phyloP scores from a whole-genome alignment of 2,888 invertebrate species.

The Tetragonula carbonaria region DNA sequence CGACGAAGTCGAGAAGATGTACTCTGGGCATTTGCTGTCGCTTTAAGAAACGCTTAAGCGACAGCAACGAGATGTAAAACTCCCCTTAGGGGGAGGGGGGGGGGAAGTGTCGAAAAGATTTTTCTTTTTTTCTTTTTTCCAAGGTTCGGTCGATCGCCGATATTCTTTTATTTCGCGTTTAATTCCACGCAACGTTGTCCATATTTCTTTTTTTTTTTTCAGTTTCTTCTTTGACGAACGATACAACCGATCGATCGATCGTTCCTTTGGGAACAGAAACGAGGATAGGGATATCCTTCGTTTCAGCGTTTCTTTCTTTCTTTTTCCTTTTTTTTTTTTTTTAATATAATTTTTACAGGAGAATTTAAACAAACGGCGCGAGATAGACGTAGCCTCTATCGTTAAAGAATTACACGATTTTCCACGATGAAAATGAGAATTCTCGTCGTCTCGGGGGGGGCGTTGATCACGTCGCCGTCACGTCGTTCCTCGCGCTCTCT shows the following conservation, averaged over 20 bases:
- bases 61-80: not conserved
- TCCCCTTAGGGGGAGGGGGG: no score
- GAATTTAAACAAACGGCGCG: no score
- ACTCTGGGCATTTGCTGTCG: slow-evolving; percentile 38
- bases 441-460: not conserved
- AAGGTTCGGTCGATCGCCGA: not conserved
- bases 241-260: not conserved
- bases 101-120: not conserved
- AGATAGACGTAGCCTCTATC: not conserved
- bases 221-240: not conserved
- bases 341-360: not conserved
- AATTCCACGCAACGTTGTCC: not conserved
- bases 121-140: not conserved
- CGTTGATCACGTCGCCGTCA: slow-evolving; percentile 1
- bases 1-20: slow-evolving; percentile 23
- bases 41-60: slow-evolving; percentile 8
- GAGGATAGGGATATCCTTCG: not conserved
- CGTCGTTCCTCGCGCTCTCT: slow-evolving; percentile 18
- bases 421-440: not conserved
- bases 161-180: not conserved
- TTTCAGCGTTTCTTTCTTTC: not conserved
- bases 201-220: not conserved
- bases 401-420: not conserved
- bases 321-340: not conserved
- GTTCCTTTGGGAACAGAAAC: not conserved